Percentiles rank a stretch among this genome's conserved stretches.
phyloP scores from a whole-genome alignment of 2,113 vertebrate genomes.

The Hippoglossus stenolepis region DNA sequence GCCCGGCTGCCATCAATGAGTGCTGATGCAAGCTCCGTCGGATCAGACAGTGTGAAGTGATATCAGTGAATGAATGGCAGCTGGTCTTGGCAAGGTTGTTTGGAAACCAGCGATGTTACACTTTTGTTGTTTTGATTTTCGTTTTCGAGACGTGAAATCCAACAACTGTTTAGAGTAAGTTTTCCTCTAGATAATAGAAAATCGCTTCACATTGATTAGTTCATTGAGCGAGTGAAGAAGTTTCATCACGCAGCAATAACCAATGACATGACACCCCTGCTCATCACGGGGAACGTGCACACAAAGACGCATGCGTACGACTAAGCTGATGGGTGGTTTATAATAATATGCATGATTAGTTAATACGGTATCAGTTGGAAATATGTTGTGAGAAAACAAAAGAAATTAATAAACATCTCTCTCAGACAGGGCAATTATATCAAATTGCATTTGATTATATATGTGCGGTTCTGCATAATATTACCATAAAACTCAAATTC shows the following conservation, averaged over 20 bases:
- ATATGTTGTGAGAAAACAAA: no score
- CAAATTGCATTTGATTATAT: no score
- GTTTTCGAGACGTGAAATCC: background rate
- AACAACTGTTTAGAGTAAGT: background rate
- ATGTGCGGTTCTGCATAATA: no score
- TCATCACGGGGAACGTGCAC: conserved; percentile 4
- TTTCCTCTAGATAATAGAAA: background rate
- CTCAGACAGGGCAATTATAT: no score
- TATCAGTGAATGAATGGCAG: conserved; percentile 44
- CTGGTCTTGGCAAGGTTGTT: conserved; percentile 13
- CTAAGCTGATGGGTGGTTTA: no score
- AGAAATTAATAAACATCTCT: no score
- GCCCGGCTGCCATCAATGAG: conserved; percentile 4
- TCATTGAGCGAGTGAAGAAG: conserved; percentile 24
- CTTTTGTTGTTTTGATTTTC: background rate
- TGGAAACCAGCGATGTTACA: conserved; percentile 25
- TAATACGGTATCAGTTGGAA: no score
- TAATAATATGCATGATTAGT: no score
- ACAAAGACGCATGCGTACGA: background rate
- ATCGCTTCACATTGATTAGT: conserved; percentile 8
- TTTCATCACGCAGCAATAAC: conserved; percentile 32
- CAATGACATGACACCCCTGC: conserved; percentile 20
- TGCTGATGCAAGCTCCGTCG: conserved; percentile 43
- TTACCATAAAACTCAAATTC: background rate
- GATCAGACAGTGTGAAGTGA: conserved; percentile 31